Evolutionary conservation across 2,797 vertebrate genomes (phyloP).

Genomic region (Hemitrygon akajei): DNA sequence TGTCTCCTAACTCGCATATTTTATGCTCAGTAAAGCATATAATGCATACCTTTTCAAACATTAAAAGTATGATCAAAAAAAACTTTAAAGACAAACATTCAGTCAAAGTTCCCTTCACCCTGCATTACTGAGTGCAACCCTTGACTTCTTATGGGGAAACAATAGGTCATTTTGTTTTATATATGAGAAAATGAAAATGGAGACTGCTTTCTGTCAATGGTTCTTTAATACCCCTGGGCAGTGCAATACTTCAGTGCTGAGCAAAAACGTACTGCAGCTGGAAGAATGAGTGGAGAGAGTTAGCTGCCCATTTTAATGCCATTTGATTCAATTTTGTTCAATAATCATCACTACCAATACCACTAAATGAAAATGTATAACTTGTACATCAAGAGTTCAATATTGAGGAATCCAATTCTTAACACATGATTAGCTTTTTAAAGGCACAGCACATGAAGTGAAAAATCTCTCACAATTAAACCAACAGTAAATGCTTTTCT

Average conservation of each 20-base stretch:
- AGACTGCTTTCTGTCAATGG: conserved; percentile 15
- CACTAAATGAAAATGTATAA: not conserved
- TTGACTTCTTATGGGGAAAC: conserved; percentile 12
- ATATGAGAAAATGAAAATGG: conserved; percentile 20
- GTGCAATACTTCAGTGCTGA: not conserved
- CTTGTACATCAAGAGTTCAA: not conserved
- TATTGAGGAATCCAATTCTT: conserved; percentile 10
- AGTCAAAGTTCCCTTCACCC: not conserved
- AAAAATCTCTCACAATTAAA: not conserved
- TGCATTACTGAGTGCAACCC: not conserved
- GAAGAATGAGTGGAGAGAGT: not conserved
- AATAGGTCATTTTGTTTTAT: conserved; percentile 26
- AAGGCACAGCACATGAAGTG: not conserved
- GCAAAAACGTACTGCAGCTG: not conserved
- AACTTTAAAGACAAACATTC: conserved; percentile 24
- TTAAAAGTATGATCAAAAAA: not conserved
- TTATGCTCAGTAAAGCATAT: conserved; percentile 4
- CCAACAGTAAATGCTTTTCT: not conserved
- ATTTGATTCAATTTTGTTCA: not conserved
- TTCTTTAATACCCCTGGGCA: conserved; percentile 4
- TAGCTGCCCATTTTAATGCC: not conserved
- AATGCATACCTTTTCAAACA: not conserved
- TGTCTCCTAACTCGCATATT: not conserved
- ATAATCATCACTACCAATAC: not conserved
- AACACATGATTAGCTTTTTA: not conserved